Conservation (phyloP, 2,888 invertebrate species). For the Pyralis farinalis region DNA sequence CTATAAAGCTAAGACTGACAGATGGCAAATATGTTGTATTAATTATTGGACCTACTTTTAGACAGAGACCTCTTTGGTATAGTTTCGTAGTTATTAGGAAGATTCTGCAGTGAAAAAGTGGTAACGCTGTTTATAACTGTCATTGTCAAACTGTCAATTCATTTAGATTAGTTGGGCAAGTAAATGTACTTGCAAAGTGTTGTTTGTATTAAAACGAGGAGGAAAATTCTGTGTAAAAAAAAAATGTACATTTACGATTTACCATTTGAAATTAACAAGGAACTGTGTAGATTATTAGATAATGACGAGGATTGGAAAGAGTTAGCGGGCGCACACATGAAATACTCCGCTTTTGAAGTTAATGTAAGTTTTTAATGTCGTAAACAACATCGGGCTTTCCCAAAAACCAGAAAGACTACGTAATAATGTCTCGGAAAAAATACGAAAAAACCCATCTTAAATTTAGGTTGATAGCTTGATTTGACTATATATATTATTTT, state of each 20-base stretch:
- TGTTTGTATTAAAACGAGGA: slow-evolving; percentile 11
- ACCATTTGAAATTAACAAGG: slow-evolving; percentile 84
- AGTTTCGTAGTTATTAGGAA: too few relatives aligned
- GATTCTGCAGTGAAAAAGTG: too few relatives aligned
- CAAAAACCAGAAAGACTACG: slow-evolving; percentile 18
- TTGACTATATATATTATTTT: too few relatives aligned
- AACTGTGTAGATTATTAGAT: slow-evolving; percentile 89
- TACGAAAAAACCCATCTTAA: neutral
- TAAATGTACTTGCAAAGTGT: slow-evolving; percentile 4
- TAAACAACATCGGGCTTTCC: slow-evolving; percentile 37
- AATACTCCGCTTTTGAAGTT: slow-evolving; percentile 82
- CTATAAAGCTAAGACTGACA: too few relatives aligned
- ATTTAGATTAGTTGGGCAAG: neutral
- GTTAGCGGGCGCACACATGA: slow-evolving; percentile 85
- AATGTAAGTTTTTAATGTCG: slow-evolving; percentile 61
- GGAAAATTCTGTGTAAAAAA: slow-evolving; percentile 19
- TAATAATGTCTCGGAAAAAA: slow-evolving; percentile 1
- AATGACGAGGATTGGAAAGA: slow-evolving; percentile 90
- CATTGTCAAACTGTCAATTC: neutral
- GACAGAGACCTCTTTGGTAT: too few relatives aligned
- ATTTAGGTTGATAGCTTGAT: too few relatives aligned
- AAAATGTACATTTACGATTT: slow-evolving; percentile 86
- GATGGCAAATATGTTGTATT: too few relatives aligned
- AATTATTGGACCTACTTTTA: too few relatives aligned
- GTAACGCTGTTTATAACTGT: too few relatives aligned